phyloP scores from a whole-genome alignment of 2,113 vertebrate species.

The Seriola dumerili region DNA sequence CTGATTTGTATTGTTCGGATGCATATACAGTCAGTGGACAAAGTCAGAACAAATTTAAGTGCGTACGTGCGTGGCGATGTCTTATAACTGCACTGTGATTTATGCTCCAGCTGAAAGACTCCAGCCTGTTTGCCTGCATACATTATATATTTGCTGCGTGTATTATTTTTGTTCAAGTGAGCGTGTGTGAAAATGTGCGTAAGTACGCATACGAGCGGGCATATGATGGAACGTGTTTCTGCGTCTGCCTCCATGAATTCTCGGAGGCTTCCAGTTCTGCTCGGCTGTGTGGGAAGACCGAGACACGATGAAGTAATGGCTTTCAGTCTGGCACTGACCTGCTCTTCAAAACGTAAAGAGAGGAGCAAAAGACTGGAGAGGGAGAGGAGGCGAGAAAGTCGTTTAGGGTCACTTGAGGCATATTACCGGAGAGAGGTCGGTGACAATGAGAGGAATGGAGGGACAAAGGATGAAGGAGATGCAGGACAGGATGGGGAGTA shows the following conservation, averaged over 20 bases:
- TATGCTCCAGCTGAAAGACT: constrained; percentile 30
- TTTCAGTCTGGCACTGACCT: constrained; percentile 49
- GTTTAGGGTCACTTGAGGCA: constrained; percentile 62
- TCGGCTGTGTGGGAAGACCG: constrained; percentile 34
- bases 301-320: constrained; percentile 45
- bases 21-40: background rate
- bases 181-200: background rate
- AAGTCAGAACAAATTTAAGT: constrained; percentile 47
- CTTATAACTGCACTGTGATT: constrained; percentile 16
- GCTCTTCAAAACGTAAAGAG: constrained; percentile 45
- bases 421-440: constrained; percentile 51
- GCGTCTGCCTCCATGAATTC: constrained; percentile 29
- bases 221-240: constrained; percentile 13
- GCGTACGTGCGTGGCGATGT: constrained; percentile 14
- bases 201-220: background rate
- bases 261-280: constrained; percentile 8
- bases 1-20: background rate
- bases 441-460: constrained; percentile 56
- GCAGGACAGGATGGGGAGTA: constrained; percentile 41
- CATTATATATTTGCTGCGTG: background rate
- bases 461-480: constrained; percentile 54
- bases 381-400: constrained; percentile 47
- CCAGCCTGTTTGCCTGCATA: constrained; percentile 10
- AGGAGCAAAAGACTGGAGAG: constrained; percentile 11
- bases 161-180: constrained; percentile 13